Base-by-base conservation (phyloP, 2,797 vertebrate species). In the Rhinatrema bivittatum region DNA sequence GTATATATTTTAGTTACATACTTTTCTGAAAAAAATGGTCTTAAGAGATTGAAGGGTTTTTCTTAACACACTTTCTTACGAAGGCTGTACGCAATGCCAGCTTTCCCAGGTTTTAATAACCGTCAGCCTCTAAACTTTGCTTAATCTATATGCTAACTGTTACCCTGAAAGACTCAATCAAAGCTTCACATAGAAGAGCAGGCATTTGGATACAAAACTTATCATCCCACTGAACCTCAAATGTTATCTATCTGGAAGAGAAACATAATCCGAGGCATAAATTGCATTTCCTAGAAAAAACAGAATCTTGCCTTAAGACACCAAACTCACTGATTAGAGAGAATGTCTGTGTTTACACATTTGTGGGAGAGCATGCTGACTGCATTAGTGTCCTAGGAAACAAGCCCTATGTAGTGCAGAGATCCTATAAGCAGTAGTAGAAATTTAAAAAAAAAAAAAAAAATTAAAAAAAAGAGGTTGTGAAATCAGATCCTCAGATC, bases 261-360 rank as follows among this genome's bases (percentile, higher is more conserved):
- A 82, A 83, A 85, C 56, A 65, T 76, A 83, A 84, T 74, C 79
- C 74, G 32, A 46, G 73, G 72, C 79, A 81, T 81, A 85, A 85
- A 85, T 84, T 84, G 65, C 80, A 79, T 84, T 86, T 86, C 84
- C 81, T 84, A 81, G 33, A 74, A 82, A 86, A 82, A 85, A 75
- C 73, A 79, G 67, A 78, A 74, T 82, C 72, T 82, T 81, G 84
- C 82, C 82, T 81, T 79, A 79, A 85, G 81, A 83, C 76, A 86
- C 68, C 78, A 71, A 69, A 50, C 13, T 36, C 56, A 67, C 76
- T 85, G 84, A 85, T 86, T 86, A 78, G 73, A 77, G 76, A 62
- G 79, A 83, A 84, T 76, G 82, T 85, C 84, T 85, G 65, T 86
- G 84, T 86, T 86, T 86, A 86, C 76, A 82, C 76, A 55, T 84